Evolutionary conservation across 2,797 vertebrate species (phyloP).

Genomic region (Euthynnus affinis): DNA sequence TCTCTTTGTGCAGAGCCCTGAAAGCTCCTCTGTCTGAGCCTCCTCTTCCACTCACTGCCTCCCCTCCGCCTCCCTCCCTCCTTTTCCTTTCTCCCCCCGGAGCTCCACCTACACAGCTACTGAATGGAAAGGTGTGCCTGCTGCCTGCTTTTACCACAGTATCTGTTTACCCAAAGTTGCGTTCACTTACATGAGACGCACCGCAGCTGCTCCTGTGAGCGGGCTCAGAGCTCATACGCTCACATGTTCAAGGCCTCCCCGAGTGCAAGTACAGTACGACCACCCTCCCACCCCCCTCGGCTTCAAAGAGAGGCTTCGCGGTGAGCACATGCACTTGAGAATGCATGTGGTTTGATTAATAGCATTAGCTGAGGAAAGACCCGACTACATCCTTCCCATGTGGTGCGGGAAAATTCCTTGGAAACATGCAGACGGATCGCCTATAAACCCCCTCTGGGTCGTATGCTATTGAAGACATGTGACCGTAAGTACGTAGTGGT

Average conservation of each 20-base stretch:
- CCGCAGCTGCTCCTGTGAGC: conserved; percentile 69
- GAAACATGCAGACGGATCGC: conserved; percentile 66
- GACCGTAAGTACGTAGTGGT: conserved; percentile 48
- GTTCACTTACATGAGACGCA: conserved; percentile 54
- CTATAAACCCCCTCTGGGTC: conserved; percentile 49
- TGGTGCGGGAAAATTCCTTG: conserved; percentile 69
- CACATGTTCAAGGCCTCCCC: conserved; percentile 45
- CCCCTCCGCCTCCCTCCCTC: neutral
- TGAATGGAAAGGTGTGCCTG: conserved; percentile 73
- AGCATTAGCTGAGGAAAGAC: conserved; percentile 71
- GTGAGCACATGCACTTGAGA: conserved; percentile 56
- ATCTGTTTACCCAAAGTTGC: conserved; percentile 72
- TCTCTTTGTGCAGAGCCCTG: conserved; percentile 63
- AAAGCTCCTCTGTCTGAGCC: conserved; percentile 67
- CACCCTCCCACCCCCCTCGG: neutral
- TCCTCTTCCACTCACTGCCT: conserved; percentile 37
- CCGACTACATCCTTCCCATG: conserved; percentile 70
- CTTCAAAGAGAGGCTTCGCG: conserved; percentile 64
- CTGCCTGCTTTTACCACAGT: conserved; percentile 52
- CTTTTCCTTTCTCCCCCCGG: neutral
- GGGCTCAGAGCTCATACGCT: conserved; percentile 57
- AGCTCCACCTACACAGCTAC: conserved; percentile 63
- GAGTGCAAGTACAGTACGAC: conserved; percentile 20
- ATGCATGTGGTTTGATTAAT: conserved; percentile 77
- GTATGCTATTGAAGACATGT: conserved; percentile 66